phyloP scores from a whole-genome alignment of 2,113 vertebrate species.

The Melanostigma gelatinosum region DNA sequence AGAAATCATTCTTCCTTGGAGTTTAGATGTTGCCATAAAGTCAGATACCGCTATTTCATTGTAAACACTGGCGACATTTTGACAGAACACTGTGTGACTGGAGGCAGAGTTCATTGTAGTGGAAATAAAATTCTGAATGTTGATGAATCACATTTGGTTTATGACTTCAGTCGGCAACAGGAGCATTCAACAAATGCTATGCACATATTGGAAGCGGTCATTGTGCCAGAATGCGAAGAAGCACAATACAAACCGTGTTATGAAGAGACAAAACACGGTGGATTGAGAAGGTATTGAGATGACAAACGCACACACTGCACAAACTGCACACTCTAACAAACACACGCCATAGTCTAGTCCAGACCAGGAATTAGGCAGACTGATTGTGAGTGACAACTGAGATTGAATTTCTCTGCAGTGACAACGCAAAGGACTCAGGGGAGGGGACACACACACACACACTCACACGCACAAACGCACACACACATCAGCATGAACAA shows the following conservation, averaged over 20 bases:
- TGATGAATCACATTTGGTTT: conserved; percentile 7
- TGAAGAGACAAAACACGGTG: background rate
- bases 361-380: conserved; percentile 62
- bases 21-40: background rate
- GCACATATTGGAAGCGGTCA: background rate
- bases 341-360: conserved; percentile 24
- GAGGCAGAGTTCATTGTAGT: background rate
- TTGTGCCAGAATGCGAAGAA: conserved; percentile 19
- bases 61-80: background rate
- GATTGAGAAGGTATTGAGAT: conserved; percentile 18
- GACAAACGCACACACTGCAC: conserved; percentile 17
- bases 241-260: conserved; percentile 16
- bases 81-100: background rate
- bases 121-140: background rate
- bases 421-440: conserved; percentile 56
- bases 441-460: conserved; percentile 24
- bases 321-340: conserved; percentile 1
- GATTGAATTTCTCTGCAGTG: conserved; percentile 71
- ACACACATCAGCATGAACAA: too few relatives aligned
- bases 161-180: background rate
- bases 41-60: background rate
- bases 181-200: background rate
- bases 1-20: background rate
- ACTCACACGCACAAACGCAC: conserved; percentile 6
- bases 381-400: conserved; percentile 73